phyloP scores from a whole-genome alignment of 1,140 invertebrate genomes.

The Matsumurasca onukii region DNA sequence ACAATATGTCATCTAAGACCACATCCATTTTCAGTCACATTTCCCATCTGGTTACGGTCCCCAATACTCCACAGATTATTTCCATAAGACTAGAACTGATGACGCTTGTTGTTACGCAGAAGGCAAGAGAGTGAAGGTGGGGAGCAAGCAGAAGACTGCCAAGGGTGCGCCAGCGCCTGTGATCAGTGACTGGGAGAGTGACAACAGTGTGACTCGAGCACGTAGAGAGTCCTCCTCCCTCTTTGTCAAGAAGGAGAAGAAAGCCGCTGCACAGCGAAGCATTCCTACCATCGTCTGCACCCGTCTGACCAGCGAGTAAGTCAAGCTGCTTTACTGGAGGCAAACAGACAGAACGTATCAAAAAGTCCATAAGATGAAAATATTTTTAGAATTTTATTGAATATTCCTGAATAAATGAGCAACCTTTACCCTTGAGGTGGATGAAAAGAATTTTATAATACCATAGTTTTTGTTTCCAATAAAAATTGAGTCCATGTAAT shows the following conservation, averaged over 20 bases:
- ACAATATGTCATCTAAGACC: no score
- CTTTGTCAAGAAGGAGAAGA: conserved; percentile 32
- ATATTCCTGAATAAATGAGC: background rate
- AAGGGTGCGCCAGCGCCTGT: background rate
- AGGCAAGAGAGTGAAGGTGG: background rate
- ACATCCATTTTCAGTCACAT: no score
- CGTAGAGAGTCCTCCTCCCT: conserved; percentile 9
- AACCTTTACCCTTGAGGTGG: background rate
- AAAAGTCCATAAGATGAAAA: no score
- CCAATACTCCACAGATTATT: no score
- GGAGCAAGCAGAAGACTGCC: background rate
- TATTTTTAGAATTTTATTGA: no score
- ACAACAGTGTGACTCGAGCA: conserved; percentile 7
- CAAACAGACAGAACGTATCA: background rate
- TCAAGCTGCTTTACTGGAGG: background rate
- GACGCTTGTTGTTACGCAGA: no score
- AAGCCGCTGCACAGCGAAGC: conserved; percentile 1
- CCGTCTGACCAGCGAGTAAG: conserved; percentile 40
- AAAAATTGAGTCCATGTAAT: background rate
- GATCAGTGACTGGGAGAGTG: conserved; percentile 9
- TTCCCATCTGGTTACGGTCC: no score
- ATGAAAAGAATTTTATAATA: background rate
- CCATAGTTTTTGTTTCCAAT: background rate
- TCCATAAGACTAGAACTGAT: no score
- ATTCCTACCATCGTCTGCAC: conserved; percentile 42